Evolutionary conservation across 2,888 invertebrate genomes (phyloP).

Genomic region (Drosophila helvetica): DNA sequence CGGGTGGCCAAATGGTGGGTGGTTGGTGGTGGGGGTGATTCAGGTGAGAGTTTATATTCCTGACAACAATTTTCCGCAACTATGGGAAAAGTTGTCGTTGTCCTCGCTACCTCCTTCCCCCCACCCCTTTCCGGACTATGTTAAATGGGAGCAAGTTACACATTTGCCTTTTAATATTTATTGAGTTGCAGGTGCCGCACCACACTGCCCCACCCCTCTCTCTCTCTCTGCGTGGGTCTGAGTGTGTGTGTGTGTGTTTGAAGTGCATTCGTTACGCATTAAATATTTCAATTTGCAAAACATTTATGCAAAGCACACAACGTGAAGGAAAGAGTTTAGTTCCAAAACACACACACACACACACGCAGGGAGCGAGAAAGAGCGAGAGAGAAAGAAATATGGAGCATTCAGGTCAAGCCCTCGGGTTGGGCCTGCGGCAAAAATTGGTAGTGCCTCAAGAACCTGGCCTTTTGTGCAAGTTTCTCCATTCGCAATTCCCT

Average conservation of each 20-base stretch:
- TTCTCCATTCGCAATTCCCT: background rate
- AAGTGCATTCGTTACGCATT: constrained; percentile 67
- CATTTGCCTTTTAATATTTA: constrained; percentile 72
- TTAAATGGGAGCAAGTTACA: constrained; percentile 38
- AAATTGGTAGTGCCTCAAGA: background rate
- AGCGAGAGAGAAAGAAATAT: background rate
- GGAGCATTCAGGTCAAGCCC: background rate
- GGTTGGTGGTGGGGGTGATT: background rate
- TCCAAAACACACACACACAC: constrained; percentile 5
- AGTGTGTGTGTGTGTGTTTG: constrained; percentile 23
- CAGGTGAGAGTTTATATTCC: constrained; percentile 27
- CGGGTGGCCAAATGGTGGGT: too few species aligned
- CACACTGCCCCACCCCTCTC: background rate
- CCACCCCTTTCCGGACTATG: background rate
- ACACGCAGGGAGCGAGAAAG: background rate
- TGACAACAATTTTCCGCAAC: constrained; percentile 36
- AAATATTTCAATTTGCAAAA: constrained; percentile 73
- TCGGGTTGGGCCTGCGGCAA: background rate
- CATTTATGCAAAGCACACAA: constrained; percentile 67
- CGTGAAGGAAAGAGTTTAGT: background rate
- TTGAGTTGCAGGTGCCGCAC: constrained; percentile 62
- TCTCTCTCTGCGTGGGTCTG: background rate
- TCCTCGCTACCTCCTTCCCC: background rate
- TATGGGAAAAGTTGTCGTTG: constrained; percentile 28
- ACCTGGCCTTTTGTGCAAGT: background rate